phyloP scores from a whole-genome alignment of 2,888 invertebrate genomes.

The Prosopocoilus inquinatus region DNA sequence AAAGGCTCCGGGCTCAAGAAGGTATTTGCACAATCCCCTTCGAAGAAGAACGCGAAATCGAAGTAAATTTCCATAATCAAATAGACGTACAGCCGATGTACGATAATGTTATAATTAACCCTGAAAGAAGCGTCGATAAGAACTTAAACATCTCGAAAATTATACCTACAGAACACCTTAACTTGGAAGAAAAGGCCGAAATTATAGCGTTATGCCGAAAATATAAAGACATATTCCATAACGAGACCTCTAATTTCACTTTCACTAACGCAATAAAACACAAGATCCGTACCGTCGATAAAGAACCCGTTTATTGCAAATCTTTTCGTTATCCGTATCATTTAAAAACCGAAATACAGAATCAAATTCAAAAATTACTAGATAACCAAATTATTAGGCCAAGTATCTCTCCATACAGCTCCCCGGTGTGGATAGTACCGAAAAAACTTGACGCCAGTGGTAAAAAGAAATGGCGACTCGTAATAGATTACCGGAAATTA shows the following conservation, averaged over 20 bases:
- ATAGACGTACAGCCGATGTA: background rate
- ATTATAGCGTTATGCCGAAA: constrained; percentile 9
- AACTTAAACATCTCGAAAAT: background rate
- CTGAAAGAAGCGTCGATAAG: background rate
- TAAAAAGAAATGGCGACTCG: constrained; percentile 28
- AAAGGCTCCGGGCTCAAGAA: background rate
- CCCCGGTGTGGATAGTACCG: constrained; percentile 29
- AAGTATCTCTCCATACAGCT: constrained; percentile 19
- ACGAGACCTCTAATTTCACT: constrained; percentile 3
- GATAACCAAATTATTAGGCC: constrained; percentile 24
- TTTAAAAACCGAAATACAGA: constrained; percentile 29
- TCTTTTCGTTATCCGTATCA: constrained; percentile 31
- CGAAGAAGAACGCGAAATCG: background rate
- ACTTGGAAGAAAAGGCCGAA: constrained; percentile 12
- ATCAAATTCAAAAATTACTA: constrained; percentile 24
- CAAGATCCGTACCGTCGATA: constrained; percentile 16
- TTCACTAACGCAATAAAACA: constrained; percentile 20
- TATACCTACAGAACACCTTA: constrained; percentile 2
- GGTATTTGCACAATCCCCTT: background rate
- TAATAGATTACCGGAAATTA: constrained; percentile 28
- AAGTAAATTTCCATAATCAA: background rate
- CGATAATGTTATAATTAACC: background rate
- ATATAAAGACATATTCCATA: constrained; percentile 9
- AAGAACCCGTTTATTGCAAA: constrained; percentile 26
- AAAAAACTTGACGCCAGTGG: constrained; percentile 27